These are phyloP conservation scores for Geodia barretti DNA, from an alignment of 37 sponge, comb jelly and placozoan genomes.

Conservation along the genomic window DNA sequence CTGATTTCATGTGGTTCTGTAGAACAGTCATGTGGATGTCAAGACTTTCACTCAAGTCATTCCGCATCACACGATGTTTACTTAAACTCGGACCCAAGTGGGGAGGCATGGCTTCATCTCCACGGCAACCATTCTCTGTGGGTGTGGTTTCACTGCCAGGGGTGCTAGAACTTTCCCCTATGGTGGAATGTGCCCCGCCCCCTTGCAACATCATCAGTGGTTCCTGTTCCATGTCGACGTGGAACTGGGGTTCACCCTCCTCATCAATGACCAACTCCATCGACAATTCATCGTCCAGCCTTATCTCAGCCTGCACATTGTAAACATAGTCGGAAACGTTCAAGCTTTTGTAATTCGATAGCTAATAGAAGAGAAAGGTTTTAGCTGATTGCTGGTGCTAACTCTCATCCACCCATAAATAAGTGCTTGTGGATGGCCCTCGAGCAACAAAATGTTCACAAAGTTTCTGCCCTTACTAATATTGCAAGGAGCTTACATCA, in stretches of 20 bases:
- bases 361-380: neutral
- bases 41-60: conserved; percentile 64
- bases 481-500: conserved; percentile 46
- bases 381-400: no score
- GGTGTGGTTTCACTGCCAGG: neutral
- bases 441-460: neutral
- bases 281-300: neutral
- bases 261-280: neutral
- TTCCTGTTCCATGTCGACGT: conserved; percentile 27
- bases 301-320: neutral
- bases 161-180: neutral
- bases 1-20: conserved; percentile 35
- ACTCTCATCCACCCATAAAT: neutral
- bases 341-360: no score
- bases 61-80: conserved; percentile 41
- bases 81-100: conserved; percentile 12
- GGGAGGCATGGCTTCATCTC: neutral
- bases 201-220: neutral
- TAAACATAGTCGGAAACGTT: no score
- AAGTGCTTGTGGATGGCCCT: conserved; percentile 1
- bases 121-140: conserved; percentile 5
- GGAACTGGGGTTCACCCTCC: conserved; percentile 21
- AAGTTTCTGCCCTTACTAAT: neutral
- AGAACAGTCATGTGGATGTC: conserved; percentile 67
- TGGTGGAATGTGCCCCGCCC: neutral